Percentiles rank a stretch among this genome's conserved stretches.
Conservation (phyloP, 1,140 invertebrate species). For the Zelostemma sp. region DNA sequence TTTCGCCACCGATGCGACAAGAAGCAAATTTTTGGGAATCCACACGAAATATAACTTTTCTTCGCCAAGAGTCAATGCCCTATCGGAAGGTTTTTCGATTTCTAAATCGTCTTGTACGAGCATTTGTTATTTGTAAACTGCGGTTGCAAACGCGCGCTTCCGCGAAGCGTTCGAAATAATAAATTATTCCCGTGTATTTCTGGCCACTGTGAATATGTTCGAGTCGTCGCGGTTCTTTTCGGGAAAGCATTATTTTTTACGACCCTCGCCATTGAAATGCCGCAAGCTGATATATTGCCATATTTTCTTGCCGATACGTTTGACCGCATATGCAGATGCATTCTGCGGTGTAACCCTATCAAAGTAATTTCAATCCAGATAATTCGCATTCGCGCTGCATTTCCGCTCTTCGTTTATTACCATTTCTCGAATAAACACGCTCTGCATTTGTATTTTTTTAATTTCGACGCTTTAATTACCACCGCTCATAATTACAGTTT, state of each 20-base stretch:
- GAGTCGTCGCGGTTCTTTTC: constrained; percentile 23
- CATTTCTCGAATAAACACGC: no score
- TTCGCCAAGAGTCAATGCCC: neutral
- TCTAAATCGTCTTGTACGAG: constrained; percentile 5
- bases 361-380: constrained; percentile 9
- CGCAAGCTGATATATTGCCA: constrained; percentile 24
- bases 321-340: constrained; percentile 21
- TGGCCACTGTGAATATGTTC: constrained; percentile 30
- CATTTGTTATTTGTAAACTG: neutral
- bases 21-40: no score
- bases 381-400: constrained; percentile 11
- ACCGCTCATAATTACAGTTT: no score
- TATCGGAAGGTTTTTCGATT: neutral
- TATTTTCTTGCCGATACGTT: constrained; percentile 39
- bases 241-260: constrained; percentile 35
- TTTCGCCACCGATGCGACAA: no score
- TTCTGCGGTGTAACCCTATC: constrained; percentile 8
- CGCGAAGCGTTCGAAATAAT: constrained; percentile 26
- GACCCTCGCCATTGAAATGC: constrained; percentile 24
- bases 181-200: constrained; percentile 34
- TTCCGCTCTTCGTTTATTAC: constrained; percentile 7
- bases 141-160: neutral
- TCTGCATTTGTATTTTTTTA: no score
- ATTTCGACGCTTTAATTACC: no score
- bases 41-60: no score